These are phyloP conservation scores for Cerastis leucographa DNA, from an alignment of 2,888 invertebrate species.

Conservation along the genomic window DNA sequence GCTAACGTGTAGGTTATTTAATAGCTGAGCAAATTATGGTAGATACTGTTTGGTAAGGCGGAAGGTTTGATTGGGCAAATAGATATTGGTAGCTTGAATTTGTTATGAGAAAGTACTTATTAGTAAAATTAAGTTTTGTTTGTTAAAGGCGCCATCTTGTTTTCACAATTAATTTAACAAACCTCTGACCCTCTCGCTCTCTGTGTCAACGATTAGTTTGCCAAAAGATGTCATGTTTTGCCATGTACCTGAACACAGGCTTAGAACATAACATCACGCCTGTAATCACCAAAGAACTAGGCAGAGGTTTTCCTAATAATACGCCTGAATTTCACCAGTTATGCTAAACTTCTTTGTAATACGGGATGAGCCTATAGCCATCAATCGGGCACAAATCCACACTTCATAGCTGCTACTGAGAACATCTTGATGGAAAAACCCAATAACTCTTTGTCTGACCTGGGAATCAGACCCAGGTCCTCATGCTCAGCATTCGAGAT, in stretches of 20 bases:
- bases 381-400: no score
- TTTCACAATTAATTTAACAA: neutral
- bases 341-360: no score
- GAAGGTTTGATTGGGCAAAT: neutral
- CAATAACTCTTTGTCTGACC: no score
- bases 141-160: neutral
- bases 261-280: no score
- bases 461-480: no score
- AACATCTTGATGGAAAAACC: no score
- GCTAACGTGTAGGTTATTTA: constrained; percentile 15
- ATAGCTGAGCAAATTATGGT: constrained; percentile 20
- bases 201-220: neutral
- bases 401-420: no score
- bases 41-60: neutral
- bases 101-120: neutral
- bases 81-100: neutral
- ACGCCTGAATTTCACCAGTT: no score
- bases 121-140: neutral
- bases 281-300: no score
- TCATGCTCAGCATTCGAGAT: no score
- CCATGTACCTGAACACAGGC: neutral
- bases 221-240: neutral
- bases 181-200: neutral
- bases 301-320: no score
- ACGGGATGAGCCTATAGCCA: no score